A percentile compares a stretch with the other conserved stretches of the same genome.
These are phyloP conservation scores for Cyanoderma ruficeps DNA, from an alignment of 2,113 vertebrate species.

Conservation along the genomic window DNA sequence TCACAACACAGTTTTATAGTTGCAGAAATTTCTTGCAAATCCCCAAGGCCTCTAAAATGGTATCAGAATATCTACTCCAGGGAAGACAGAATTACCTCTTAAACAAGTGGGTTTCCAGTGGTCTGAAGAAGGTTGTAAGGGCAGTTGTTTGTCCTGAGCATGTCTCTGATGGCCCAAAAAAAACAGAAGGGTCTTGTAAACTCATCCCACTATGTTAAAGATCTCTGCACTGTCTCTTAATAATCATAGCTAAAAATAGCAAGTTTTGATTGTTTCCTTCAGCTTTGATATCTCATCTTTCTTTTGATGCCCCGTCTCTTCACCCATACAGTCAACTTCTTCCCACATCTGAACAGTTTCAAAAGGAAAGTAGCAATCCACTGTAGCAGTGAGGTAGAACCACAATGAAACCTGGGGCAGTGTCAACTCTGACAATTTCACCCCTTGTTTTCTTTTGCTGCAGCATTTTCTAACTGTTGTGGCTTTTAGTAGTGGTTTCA, in stretches of 20 bases:
- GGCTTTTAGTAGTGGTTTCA: constrained; percentile 22
- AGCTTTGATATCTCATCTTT: constrained; percentile 27
- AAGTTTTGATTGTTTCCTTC: constrained; percentile 20
- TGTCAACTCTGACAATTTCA: not conserved
- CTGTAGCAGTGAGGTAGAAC: not conserved
- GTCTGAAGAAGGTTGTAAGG: not conserved
- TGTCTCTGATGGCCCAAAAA: not conserved
- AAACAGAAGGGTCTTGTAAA: not conserved
- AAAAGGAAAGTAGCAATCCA: constrained; percentile 15
- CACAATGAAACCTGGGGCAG: not conserved
- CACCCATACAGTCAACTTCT: not conserved
- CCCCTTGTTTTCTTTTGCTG: not conserved
- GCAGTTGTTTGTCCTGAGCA: not conserved
- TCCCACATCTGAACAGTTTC: constrained; percentile 51
- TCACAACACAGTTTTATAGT: not conserved
- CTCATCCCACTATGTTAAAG: not conserved
- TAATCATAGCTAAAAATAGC: constrained; percentile 4
- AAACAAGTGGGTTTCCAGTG: not conserved
- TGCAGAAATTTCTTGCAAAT: not conserved
- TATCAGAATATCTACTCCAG: not conserved
- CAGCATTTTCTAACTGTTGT: not conserved
- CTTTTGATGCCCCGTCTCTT: not conserved
- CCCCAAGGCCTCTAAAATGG: not conserved
- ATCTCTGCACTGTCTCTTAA: not conserved
- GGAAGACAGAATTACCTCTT: not conserved